Conservation (phyloP, 2,888 invertebrate species). For the Hyalella azteca region DNA sequence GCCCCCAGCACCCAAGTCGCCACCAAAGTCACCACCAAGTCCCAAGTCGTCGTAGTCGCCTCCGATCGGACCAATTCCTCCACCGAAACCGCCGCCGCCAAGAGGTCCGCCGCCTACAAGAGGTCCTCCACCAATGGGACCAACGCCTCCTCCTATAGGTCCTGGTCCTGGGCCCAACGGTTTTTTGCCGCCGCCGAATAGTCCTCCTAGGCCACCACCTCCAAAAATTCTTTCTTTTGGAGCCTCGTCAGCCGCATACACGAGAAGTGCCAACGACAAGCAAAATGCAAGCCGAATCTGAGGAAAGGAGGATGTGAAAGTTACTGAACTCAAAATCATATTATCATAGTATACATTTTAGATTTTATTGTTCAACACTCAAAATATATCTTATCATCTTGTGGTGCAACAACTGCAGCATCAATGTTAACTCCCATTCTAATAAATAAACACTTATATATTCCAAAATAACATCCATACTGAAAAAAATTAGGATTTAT, state of each 20-base stretch:
- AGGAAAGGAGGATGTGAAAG: not conserved
- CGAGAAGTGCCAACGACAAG: not conserved
- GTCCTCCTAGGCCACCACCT: not conserved
- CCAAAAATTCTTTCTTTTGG: not conserved
- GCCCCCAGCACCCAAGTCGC: constrained; percentile 11
- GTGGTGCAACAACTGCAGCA: no score
- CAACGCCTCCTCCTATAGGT: not conserved
- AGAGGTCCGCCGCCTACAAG: constrained; percentile 39
- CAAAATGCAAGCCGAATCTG: not conserved
- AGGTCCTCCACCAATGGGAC: not conserved
- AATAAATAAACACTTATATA: no score
- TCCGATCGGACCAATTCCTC: not conserved
- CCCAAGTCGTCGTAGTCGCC: not conserved
- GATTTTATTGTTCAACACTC: no score
- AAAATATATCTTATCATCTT: no score
- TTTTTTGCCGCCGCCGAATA: not conserved
- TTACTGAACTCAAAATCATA: no score
- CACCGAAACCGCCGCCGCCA: constrained; percentile 46
- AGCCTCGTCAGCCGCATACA: not conserved
- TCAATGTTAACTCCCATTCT: no score
- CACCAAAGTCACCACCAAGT: not conserved
- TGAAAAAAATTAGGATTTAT: no score
- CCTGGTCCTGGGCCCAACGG: constrained; percentile 7
- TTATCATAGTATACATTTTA: no score
- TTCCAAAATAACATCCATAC: no score